Evolutionary conservation across 1,140 invertebrate species (phyloP).

Genomic region (Orchestia grillus): DNA sequence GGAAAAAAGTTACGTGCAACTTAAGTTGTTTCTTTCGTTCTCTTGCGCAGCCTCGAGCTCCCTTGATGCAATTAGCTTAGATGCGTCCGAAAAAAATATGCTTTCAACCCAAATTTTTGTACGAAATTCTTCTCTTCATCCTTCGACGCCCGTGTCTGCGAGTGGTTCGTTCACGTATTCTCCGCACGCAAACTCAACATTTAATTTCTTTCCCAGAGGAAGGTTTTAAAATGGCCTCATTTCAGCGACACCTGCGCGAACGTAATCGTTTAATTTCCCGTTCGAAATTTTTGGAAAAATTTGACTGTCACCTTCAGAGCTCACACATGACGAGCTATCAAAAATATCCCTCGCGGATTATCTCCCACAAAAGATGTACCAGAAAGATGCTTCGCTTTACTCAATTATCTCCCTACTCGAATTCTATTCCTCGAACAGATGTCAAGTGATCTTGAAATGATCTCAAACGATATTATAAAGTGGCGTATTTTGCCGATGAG

Average conservation of each 20-base stretch:
- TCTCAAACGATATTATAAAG: background rate
- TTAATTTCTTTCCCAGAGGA: background rate
- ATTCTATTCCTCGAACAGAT: background rate
- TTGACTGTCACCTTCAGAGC: background rate
- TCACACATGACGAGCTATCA: background rate
- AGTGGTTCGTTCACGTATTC: too few species aligned
- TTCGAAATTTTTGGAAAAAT: background rate
- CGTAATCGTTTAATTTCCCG: background rate
- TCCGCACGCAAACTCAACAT: background rate
- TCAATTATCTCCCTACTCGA: background rate
- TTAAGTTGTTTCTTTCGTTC: too few species aligned
- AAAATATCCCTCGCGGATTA: background rate
- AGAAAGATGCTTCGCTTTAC: background rate
- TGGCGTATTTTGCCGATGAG: background rate
- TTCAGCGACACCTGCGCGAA: background rate
- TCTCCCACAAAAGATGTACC: background rate
- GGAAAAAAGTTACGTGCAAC: too few species aligned
- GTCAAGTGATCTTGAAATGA: background rate
- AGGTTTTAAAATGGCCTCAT: background rate
- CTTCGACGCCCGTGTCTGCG: too few species aligned
- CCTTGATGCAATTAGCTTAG: too few species aligned
- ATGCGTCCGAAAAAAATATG: too few species aligned
- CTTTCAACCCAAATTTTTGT: too few species aligned
- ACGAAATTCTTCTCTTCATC: too few species aligned
- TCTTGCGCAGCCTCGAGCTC: too few species aligned